Evolutionary conservation across 1,140 invertebrate genomes (phyloP), one percentile per base, ranked within the genome.

Genomic region (Drosophila simulans): DNA sequence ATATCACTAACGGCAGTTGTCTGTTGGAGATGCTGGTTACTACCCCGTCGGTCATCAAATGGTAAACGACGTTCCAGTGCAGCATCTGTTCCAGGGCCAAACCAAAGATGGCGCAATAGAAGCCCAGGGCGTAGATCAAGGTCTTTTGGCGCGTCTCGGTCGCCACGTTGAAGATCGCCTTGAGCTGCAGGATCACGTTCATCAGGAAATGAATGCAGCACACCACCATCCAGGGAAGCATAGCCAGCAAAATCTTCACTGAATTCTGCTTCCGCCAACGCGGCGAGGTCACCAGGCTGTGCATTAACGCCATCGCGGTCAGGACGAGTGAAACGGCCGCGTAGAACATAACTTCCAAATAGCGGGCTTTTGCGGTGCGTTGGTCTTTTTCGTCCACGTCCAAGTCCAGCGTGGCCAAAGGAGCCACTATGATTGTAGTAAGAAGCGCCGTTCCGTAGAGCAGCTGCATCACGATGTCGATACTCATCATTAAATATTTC

Each of bases 21-120:
- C 4, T 2, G n/a, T 27, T 10, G 25, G 8, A 10, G 25, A 49
- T 8, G 25, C 13, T 34, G n/a, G 49, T 35, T 5, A 5, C 5
- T 25, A 51, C 1, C 1, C n/a, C 52, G 4, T 63, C 31, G n/a
- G 12, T 35, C 49, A 43, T 15, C 17, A 63, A 8, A 11, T 54
- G 3, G 15, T 39, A 42, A 27, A 64, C 5, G 4, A 55, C 60
- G 1, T 4, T 5, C 51, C 60, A 64, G 27, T 64, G 60, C 3
- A 54, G 8, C 51, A 64, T 64, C 52, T 48, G n/a, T 11, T 65
- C 62, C 4, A 65, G 4, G 1, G 53, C 52, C 13, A 49, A 1
- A 5, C 27, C 22, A 11, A 65, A 65, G 0, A 65, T 13, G 20
- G 1, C 34, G 13, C 40, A 37, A 12, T 64, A 55, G 31, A 37